Evolutionary conservation across 2,888 invertebrate species (phyloP), one percentile per base, ranked within the genome.

Genomic region (Diarsia mendica): DNA sequence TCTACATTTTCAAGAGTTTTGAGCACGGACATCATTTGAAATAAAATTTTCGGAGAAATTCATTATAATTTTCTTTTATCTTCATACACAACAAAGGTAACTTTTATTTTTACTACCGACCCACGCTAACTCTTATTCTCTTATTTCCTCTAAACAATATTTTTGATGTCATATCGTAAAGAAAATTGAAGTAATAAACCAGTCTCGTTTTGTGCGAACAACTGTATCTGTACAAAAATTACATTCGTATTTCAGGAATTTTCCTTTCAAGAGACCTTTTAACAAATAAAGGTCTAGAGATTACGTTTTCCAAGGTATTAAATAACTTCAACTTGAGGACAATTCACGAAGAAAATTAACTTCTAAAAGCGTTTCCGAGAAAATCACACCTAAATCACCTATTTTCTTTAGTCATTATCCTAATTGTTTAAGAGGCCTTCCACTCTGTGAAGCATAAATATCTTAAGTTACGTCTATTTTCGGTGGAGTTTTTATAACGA

Each of bases 401-500:
- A 84, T 82, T 84, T 83, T 67, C 79, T 75, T 83, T 70, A 73
- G 79, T 83, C 76, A 87, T 84, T 84, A 87, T 75, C 85, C 80
- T 82, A 87, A 87, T 87, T 84, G 84, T 85, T 74, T 77, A 84
- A 85, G 84, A 84, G 77, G 75, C 79, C 67, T 86, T 87, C 80
- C 74, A 71, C 80, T 87, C 87, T 84, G 84, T 85, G 84, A 85
- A 84, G 87, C 87, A 84, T 87, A 85, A 87, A 87, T 84, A 87
- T 87, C 84, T 85, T 73, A 80, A 84, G 85, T 83, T 87, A 83
- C 83, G 75, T 86, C 85, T 87, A 85, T 87, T 84, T 85, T 85
- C 87, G 81, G 85, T 87, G 81, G 83, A 86, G 86, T 91, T 90
- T 90, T 90, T 89, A 84, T 85, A 82, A 81, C 81, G 79, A 86